A percentile compares a stretch with the other conserved stretches of the same genome.
phyloP scores from a whole-genome alignment of 64 coral and sea anemone genomes.

The Orbicella faveolata region DNA sequence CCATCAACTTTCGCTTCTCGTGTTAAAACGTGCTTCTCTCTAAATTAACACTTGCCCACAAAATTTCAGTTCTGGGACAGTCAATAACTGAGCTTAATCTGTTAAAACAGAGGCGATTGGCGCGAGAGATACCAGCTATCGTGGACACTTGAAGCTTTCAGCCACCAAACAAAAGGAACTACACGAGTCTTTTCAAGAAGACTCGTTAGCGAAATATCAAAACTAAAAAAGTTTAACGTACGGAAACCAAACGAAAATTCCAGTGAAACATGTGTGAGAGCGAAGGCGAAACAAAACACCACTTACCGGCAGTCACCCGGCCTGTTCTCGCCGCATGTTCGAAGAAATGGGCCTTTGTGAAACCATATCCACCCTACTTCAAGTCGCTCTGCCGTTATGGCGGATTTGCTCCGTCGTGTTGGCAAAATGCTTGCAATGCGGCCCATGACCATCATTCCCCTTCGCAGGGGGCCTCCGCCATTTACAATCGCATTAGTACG shows the following conservation, averaged over 20 bases:
- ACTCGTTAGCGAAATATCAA: slow-evolving; percentile 22
- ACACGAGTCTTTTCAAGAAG: slow-evolving; percentile 18
- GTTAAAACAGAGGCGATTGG: neutral
- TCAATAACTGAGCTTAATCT: neutral
- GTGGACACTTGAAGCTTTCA: neutral
- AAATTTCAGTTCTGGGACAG: neutral
- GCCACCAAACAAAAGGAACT: neutral
- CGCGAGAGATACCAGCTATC: neutral
- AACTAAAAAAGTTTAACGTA: slow-evolving; percentile 59
- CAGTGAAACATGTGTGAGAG: slow-evolving; percentile 47
- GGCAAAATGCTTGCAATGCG: slow-evolving; percentile 99
- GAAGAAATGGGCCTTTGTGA: slow-evolving; percentile 50
- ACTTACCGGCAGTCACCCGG: slow-evolving; percentile 69
- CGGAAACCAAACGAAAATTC: slow-evolving; percentile 66
- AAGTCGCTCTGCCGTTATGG: slow-evolving; percentile 82
- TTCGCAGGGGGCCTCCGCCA: slow-evolving; percentile 95
- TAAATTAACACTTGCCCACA: neutral
- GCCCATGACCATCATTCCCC: slow-evolving; percentile 99
- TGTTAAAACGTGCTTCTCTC: neutral
- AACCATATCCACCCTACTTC: slow-evolving; percentile 91
- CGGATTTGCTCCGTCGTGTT: slow-evolving; percentile 97
- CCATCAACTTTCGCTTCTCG: neutral
- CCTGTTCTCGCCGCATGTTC: slow-evolving; percentile 57
- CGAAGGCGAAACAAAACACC: slow-evolving; percentile 60
- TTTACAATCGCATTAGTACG: slow-evolving; percentile 51